These are phyloP conservation scores for Orthonychiurus folsomi DNA, from an alignment of 2,888 invertebrate genomes.

Conservation along the genomic window DNA sequence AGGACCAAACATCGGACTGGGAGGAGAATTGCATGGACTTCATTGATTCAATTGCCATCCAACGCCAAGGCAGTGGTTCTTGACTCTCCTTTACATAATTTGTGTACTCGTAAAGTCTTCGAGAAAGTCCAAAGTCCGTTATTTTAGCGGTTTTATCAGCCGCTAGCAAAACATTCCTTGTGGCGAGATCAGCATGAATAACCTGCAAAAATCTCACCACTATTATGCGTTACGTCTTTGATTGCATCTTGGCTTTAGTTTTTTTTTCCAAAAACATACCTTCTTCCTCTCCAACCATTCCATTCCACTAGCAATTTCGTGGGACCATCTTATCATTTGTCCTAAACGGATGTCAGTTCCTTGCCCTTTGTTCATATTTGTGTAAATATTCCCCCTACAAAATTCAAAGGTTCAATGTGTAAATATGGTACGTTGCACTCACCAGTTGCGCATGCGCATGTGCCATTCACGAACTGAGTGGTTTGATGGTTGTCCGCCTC, in stretches of 20 bases:
- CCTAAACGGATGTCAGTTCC: not conserved
- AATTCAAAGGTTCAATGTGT: not conserved
- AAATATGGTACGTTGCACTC: not conserved
- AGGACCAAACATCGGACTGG: not conserved
- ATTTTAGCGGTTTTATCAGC: not conserved
- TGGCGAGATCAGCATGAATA: slow-evolving; percentile 9
- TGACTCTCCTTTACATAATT: not conserved
- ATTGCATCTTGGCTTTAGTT: not conserved
- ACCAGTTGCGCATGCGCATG: too few relatives aligned
- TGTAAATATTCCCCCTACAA: not conserved
- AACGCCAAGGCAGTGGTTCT: not conserved
- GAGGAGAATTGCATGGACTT: not conserved
- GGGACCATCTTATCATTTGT: slow-evolving; percentile 3
- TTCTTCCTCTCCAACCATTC: not conserved
- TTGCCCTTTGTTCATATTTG: not conserved
- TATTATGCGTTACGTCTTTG: not conserved
- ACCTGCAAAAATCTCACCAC: not conserved
- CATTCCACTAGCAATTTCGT: slow-evolving; percentile 10
- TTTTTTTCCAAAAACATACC: not conserved
- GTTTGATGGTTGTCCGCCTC: too few relatives aligned
- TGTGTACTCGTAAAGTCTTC: slow-evolving; percentile 7
- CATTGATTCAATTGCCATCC: not conserved
- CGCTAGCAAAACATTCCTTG: slow-evolving; percentile 3
- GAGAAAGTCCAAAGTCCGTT: slow-evolving; percentile 12
- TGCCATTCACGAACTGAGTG: too few relatives aligned